These are phyloP conservation scores for Fratercula arctica DNA, from an alignment of 2,797 vertebrate species.

Conservation along the genomic window DNA sequence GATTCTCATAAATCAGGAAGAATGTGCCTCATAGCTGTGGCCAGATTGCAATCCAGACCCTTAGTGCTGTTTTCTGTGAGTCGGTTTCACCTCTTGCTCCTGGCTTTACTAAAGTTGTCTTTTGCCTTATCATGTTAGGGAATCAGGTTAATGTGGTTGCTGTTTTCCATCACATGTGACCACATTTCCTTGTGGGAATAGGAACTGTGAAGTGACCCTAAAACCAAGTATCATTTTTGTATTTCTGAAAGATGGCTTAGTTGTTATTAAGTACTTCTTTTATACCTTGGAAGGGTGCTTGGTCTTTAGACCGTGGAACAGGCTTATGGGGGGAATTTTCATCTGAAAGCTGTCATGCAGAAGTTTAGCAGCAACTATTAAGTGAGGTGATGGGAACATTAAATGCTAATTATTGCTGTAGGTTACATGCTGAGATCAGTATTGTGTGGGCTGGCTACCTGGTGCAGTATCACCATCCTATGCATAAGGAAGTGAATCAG, in stretches of 20 bases:
- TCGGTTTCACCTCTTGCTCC: not conserved
- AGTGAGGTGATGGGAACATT: not conserved
- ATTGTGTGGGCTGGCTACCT: not conserved
- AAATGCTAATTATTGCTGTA: not conserved
- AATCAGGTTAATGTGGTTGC: not conserved
- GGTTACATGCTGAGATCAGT: not conserved
- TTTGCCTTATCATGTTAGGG: not conserved
- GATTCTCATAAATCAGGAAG: not conserved
- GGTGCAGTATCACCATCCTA: not conserved
- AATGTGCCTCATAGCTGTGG: not conserved
- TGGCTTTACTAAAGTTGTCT: not conserved
- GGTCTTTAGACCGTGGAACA: not conserved
- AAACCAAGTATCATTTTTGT: not conserved
- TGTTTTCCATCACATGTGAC: not conserved
- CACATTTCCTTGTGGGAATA: not conserved
- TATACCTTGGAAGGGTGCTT: not conserved
- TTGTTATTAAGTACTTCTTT: not conserved
- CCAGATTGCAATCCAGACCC: not conserved
- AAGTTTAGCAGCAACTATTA: not conserved
- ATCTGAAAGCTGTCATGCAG: not conserved
- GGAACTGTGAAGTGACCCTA: not conserved
- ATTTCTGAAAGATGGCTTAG: not conserved
- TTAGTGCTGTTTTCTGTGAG: not conserved
- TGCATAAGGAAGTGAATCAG: not conserved
- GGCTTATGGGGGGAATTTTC: rapidly evolving